Evolutionary conservation across 1,140 invertebrate genomes (phyloP), one percentile per base, ranked within the genome.

Genomic region (Vanessa tameamea): DNA sequence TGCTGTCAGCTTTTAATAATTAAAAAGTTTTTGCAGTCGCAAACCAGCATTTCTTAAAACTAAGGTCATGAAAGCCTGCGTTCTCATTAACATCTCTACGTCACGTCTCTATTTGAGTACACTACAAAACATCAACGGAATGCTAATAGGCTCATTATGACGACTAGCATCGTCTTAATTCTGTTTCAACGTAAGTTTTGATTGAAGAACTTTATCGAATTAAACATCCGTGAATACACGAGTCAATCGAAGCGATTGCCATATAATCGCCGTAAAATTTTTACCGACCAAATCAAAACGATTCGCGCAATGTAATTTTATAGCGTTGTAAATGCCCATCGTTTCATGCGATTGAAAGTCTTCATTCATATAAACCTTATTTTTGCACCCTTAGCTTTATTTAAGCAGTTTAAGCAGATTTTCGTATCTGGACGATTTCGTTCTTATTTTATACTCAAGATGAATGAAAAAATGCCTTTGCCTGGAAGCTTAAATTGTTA

Each of bases 1-100:
- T 72, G 75, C 75, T 75, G 78, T 76, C 84, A 79, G 88, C 87
- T 82, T 79, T 82, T 74, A 81, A 81, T 77, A 78, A 76, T 83
- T 76, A 81, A 82, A 81, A 82, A 87, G 80, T 87, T 90, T 87
- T 79, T 86, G 86, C 83, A 6, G 84, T 87, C 83, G 82, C 81
- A 82, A 87, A 81, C 76, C 37, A 43, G 37, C 37, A 43, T 82
- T 84, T 84, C 80, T 87, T 85, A 76, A 86, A 69, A 64, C 74
- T 73, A 78, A 82, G 72, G 68, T 77, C 74, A 72, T 72, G 73
- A 69, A 82, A 82, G 72, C 64, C 71, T 75, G 74, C 74, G 76
- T 82, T 84, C 82, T 85, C 78, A 86, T 88, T 87, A 86, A 82
- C 82, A 64, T 83, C 76, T 82, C 81, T 80, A 85, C 76, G 80